These are phyloP conservation scores for Morpho helenor DNA, from an alignment of 2,888 invertebrate genomes.

Conservation along the genomic window DNA sequence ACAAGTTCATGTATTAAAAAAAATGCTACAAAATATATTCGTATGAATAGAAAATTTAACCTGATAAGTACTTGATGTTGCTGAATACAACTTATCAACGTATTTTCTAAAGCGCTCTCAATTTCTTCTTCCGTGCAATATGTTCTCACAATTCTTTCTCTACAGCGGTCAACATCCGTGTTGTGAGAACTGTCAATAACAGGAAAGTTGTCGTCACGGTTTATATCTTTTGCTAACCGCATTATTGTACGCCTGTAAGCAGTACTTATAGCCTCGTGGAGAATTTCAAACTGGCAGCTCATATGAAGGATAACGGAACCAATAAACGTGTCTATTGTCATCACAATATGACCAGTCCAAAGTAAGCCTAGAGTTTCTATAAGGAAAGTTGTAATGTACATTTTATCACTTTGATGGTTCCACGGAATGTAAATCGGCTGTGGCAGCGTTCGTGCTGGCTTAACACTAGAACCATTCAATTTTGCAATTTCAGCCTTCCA, in stretches of 20 bases:
- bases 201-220: constrained; percentile 26
- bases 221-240: constrained; percentile 37
- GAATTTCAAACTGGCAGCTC: constrained; percentile 60
- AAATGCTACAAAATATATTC: no score
- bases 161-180: constrained; percentile 19
- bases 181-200: constrained; percentile 17
- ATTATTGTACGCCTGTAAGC: constrained; percentile 57
- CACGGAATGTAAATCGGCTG: constrained; percentile 73
- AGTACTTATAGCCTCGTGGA: constrained; percentile 59
- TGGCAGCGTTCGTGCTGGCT: constrained; percentile 54
- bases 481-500: constrained; percentile 53
- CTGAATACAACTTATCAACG: constrained; percentile 52
- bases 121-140: constrained; percentile 48
- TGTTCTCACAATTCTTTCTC: constrained; percentile 42
- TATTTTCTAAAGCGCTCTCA: constrained; percentile 47
- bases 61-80: constrained; percentile 65
- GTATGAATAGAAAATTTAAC: constrained; percentile 30
- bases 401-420: constrained; percentile 54
- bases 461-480: constrained; percentile 43
- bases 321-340: constrained; percentile 69
- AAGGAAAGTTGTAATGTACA: constrained; percentile 57
- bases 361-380: constrained; percentile 62
- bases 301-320: constrained; percentile 66
- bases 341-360: constrained; percentile 72
- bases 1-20: no score